A percentile compares a stretch with the other conserved stretches of the same genome.
Conservation (phyloP, 2,113 vertebrate species). For the Eclectus roratus region DNA sequence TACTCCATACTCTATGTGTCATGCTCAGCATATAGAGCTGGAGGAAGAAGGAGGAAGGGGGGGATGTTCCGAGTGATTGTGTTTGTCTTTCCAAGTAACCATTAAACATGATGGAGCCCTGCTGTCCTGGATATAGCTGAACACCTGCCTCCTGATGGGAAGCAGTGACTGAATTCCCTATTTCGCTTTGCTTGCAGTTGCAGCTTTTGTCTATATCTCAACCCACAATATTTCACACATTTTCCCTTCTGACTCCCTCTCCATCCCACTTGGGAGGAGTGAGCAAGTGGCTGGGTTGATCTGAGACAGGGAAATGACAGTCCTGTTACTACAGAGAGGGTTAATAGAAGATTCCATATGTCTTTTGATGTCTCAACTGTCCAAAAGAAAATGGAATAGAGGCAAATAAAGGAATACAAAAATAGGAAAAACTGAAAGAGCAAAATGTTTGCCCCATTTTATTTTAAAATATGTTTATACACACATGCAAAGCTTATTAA, state of each 20-base stretch:
- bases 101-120: rapidly evolving
- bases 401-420: not conserved
- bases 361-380: not conserved
- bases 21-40: not conserved
- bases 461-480: not conserved
- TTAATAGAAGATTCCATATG: not conserved
- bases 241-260: not conserved
- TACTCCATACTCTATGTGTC: not conserved
- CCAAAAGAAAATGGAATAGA: not conserved
- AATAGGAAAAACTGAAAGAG: not conserved
- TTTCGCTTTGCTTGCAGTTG: not conserved
- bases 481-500: not conserved
- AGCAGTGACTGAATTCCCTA: not conserved
- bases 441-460: not conserved
- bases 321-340: not conserved
- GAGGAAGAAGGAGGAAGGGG: not conserved
- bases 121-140: not conserved
- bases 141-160: not conserved
- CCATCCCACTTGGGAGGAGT: not conserved
- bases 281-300: not conserved
- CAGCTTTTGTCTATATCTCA: not conserved
- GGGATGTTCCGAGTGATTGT: not conserved
- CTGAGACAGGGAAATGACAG: not conserved
- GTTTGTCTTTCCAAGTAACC: not conserved
- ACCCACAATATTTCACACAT: not conserved